Evolutionary conservation across 2,888 invertebrate genomes (phyloP).

Genomic region (Thecocarcelia acutangulata): DNA sequence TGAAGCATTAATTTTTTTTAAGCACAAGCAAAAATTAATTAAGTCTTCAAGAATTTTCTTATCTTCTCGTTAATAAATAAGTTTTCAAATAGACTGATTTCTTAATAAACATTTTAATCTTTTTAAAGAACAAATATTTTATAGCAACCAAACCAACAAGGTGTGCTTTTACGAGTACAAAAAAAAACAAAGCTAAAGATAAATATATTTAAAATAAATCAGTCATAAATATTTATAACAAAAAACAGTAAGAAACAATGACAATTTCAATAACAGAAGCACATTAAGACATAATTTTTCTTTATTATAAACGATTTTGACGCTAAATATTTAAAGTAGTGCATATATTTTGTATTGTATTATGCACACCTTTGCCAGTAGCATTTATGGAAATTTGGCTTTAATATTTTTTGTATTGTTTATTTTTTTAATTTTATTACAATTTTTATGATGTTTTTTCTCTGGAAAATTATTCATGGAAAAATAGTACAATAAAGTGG

Average conservation of each 20-base stretch:
- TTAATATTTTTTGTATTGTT: too few species aligned
- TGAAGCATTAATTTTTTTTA: too few species aligned
- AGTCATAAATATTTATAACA: background rate
- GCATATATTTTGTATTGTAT: too few species aligned
- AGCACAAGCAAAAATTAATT: too few species aligned
- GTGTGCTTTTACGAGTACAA: background rate
- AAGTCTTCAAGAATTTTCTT: slow-evolving; percentile 22
- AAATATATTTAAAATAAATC: slow-evolving; percentile 20
- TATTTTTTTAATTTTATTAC: too few species aligned
- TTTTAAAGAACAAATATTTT: slow-evolving; percentile 2
- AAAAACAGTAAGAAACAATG: background rate
- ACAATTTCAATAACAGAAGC: background rate
- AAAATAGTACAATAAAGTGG: too few species aligned
- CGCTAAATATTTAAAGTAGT: background rate
- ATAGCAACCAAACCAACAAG: slow-evolving; percentile 13
- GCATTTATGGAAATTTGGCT: too few species aligned
- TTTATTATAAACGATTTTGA: background rate
- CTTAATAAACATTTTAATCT: slow-evolving; percentile 1
- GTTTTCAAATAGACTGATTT: background rate
- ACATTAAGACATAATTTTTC: background rate
- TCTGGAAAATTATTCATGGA: too few species aligned
- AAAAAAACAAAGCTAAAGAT: background rate
- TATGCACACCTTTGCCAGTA: too few species aligned
- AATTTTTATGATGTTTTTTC: too few species aligned
- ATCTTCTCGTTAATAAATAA: slow-evolving; percentile 20